Evolutionary conservation across 1,140 invertebrate genomes (phyloP).

Genomic region (Diorhabda carinulata): DNA sequence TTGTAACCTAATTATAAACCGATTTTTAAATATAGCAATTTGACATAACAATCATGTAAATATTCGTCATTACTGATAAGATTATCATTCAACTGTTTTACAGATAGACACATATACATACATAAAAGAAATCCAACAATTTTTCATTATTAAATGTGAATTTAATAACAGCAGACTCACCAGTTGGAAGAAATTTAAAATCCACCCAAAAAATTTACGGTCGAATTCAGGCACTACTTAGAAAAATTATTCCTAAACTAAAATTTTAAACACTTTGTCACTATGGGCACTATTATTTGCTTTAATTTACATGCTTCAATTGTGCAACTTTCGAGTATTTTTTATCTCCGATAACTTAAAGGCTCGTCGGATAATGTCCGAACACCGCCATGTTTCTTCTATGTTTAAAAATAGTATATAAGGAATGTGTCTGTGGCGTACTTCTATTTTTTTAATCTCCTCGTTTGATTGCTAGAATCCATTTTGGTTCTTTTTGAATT

Average conservation of each 20-base stretch:
- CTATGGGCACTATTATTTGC: background rate
- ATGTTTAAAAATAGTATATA: slow-evolving; percentile 19
- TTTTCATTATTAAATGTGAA: too few relatives aligned
- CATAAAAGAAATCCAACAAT: too few relatives aligned
- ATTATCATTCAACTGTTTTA: background rate
- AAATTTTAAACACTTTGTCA: background rate
- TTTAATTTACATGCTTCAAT: background rate
- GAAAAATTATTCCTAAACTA: background rate
- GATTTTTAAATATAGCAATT: slow-evolving; percentile 27
- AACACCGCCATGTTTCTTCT: slow-evolving; percentile 16
- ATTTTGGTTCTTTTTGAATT: background rate
- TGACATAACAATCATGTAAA: slow-evolving; percentile 20
- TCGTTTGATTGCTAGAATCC: background rate
- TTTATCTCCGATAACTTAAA: background rate
- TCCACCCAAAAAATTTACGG: slow-evolving; percentile 20
- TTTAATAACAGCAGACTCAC: background rate
- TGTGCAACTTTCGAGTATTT: background rate
- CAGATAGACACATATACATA: too few relatives aligned
- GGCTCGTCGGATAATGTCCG: slow-evolving; percentile 21
- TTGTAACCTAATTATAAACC: slow-evolving; percentile 37
- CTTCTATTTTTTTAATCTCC: background rate
- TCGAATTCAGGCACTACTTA: background rate
- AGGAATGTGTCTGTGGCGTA: slow-evolving; percentile 16
- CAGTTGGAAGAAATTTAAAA: slow-evolving; percentile 18
- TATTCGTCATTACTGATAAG: slow-evolving; percentile 17